These are phyloP conservation scores for Nasonia giraulti DNA, from an alignment of 1,140 invertebrate genomes.

Conservation along the genomic window DNA sequence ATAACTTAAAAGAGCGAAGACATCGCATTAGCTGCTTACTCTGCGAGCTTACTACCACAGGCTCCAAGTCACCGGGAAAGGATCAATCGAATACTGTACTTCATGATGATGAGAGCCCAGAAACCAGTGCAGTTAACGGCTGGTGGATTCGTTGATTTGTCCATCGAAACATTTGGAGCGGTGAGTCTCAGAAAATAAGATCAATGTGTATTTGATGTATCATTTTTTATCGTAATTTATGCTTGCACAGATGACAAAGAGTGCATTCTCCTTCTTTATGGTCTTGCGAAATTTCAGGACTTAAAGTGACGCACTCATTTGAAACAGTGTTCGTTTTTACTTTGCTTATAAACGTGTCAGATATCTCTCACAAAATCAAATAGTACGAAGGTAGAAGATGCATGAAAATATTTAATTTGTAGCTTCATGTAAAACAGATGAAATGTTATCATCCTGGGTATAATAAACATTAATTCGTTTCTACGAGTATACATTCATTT, in stretches of 20 bases:
- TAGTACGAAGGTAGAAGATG: no score
- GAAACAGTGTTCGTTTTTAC: neutral
- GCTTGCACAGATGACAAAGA: constrained; percentile 3
- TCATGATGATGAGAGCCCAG: constrained; percentile 28
- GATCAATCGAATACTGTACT: neutral
- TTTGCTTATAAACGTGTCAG: no score
- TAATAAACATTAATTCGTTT: no score
- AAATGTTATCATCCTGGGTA: no score
- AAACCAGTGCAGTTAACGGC: constrained; percentile 31
- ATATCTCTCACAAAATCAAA: no score
- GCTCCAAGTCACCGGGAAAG: neutral
- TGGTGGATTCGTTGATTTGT: constrained; percentile 20
- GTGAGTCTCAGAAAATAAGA: neutral
- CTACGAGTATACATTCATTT: no score
- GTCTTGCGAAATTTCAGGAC: neutral
- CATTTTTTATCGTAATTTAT: neutral
- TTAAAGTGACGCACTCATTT: neutral
- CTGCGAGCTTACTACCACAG: neutral
- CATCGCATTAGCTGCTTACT: constrained; percentile 16
- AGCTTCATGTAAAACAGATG: no score
- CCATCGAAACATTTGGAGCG: constrained; percentile 4
- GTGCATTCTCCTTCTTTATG: constrained; percentile 7
- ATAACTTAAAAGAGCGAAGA: neutral
- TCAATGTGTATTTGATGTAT: no score
- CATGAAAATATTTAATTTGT: no score